These are phyloP conservation scores for Silurus glanis DNA, from an alignment of 2,113 vertebrate genomes.

Conservation along the genomic window DNA sequence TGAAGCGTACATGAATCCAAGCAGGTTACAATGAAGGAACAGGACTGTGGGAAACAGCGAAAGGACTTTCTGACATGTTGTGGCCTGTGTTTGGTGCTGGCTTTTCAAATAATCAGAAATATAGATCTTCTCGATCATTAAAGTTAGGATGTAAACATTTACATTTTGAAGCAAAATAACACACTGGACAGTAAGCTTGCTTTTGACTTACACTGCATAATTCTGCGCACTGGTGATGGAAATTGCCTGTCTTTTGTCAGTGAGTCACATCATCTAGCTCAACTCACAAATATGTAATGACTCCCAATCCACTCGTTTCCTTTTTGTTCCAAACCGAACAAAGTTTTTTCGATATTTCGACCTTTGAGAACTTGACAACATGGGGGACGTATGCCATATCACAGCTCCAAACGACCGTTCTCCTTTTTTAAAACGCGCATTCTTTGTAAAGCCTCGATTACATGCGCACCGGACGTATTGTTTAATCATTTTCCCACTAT, in stretches of 20 bases:
- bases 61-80: neutral
- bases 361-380: neutral
- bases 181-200: neutral
- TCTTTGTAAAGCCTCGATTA: neutral
- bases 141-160: neutral
- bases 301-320: neutral
- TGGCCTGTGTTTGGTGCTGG: neutral
- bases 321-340: neutral
- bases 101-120: neutral
- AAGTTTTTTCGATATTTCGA: neutral
- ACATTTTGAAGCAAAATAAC: neutral
- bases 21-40: slow-evolving; percentile 33
- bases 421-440: neutral
- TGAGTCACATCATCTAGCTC: neutral
- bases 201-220: neutral
- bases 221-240: neutral
- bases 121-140: neutral
- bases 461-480: neutral
- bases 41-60: neutral
- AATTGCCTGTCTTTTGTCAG: neutral
- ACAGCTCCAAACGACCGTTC: neutral
- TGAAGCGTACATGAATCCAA: slow-evolving; percentile 36
- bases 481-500: neutral
- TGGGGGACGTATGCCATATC: neutral
- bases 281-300: neutral